Base-by-base conservation (phyloP, 2,797 vertebrate species). In the Phylloscopus collybita region DNA sequence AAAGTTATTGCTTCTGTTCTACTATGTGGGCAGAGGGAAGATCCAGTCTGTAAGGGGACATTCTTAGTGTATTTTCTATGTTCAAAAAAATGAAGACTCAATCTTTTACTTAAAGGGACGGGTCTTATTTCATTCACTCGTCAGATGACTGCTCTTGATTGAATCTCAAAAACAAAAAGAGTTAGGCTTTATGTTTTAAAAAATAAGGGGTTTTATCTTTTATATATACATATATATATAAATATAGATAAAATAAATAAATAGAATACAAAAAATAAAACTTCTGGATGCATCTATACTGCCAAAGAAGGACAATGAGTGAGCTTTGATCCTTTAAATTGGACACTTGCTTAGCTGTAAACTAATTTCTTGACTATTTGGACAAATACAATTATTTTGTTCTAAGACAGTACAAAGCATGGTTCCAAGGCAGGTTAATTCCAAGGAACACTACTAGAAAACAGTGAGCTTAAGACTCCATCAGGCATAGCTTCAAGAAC, bases 201-300 rank as follows among this genome's bases (percentile, higher is more conserved):
- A 74, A 45, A 7, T 3, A 27, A 5, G 2, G 0, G 1, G 0
- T 0, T 42, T 56, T 54, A 42, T 10, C 6, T 40, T 10, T 8
- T 78, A 1, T 27, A 50, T 49, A 25, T 26, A 29, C 20, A 18
- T 26, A 9, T 0, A 1, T 22, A 32, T 23, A 15, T 23, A 9
- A 45, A 80, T 40, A 11, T 42, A 57, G 34, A 36, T 29, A 51
- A 88, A 57, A 56, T 60, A 84, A 51, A 82, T 42, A 36, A 34
- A 38, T 36, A 76, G 3, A 34, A 57, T 62, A 23, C 3, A 32
- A 57, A 5, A 76, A 76, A 61, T 57, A 54, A 54, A 86, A 21
- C 1, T 73, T 59, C 8, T 66, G 19, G 1, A 25, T 54, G 9
- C 2, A 21, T 59, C 29, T 86, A 54, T 6, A 21, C 9, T 80